Evolutionary conservation across 1,140 invertebrate genomes (phyloP).

Genomic region (Saccostrea echinata): DNA sequence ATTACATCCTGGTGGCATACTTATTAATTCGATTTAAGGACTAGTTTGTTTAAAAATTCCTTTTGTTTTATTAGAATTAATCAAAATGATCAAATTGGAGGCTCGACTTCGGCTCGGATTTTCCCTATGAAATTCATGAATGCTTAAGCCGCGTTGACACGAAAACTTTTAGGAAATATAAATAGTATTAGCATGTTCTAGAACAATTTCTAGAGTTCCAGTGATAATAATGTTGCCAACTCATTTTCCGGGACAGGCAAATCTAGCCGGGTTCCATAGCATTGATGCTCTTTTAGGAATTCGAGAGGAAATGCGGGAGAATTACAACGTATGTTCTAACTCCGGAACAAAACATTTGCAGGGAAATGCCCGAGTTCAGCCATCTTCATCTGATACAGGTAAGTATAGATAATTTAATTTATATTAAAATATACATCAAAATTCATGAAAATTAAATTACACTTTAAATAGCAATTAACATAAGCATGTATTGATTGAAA

Average conservation of each 20-base stretch:
- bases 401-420: not conserved
- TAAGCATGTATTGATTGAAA: no score
- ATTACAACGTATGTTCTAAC: not conserved
- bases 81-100: constrained; percentile 34
- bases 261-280: constrained; percentile 45
- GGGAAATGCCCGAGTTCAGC: not conserved
- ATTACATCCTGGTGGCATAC: not conserved
- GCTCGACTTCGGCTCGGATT: not conserved
- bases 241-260: constrained; percentile 18
- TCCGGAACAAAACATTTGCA: not conserved
- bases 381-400: not conserved
- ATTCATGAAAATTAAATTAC: not conserved
- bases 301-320: constrained; percentile 34
- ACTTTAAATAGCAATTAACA: not conserved
- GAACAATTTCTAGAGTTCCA: not conserved
- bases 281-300: constrained; percentile 51
- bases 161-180: constrained; percentile 16
- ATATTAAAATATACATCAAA: not conserved
- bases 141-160: constrained; percentile 26
- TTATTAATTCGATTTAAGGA: not conserved
- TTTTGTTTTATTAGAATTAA: constrained; percentile 39
- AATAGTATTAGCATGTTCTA: constrained; percentile 14
- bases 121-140: constrained; percentile 11
- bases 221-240: constrained; percentile 1
- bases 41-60: not conserved